These are phyloP conservation scores for Oreotrochilus melanogaster DNA, from an alignment of 2,113 vertebrate species.

Conservation along the genomic window DNA sequence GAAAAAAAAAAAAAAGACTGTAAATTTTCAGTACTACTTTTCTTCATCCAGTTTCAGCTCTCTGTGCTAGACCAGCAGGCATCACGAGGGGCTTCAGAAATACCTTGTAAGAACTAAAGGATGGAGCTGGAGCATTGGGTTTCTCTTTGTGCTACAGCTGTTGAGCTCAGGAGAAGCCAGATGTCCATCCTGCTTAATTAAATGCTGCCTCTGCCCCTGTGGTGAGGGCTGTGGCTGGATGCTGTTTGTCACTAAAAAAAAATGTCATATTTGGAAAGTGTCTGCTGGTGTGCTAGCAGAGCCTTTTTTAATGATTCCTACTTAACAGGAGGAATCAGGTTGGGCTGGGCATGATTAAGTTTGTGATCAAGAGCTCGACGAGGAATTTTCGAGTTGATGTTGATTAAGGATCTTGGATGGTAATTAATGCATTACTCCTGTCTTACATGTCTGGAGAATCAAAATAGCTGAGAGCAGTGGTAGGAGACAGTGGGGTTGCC, in stretches of 20 bases:
- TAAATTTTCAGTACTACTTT: not conserved
- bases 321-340: conserved; percentile 48
- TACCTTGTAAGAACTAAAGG: accelerated
- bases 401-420: conserved; percentile 57
- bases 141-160: not conserved
- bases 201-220: not conserved
- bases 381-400: conserved; percentile 44
- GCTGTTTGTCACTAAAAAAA: not conserved
- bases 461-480: not conserved
- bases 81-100: not conserved
- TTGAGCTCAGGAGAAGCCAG: not conserved
- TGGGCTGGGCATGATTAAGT: conserved; percentile 60
- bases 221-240: not conserved
- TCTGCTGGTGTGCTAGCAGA: conserved; percentile 11
- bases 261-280: not conserved
- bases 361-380: conserved; percentile 56
- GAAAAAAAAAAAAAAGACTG: not conserved
- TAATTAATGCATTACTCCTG: conserved; percentile 53
- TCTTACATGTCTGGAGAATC: conserved; percentile 47
- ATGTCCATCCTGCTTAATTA: not conserved
- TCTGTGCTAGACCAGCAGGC: not conserved
- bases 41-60: not conserved
- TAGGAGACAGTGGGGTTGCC: not conserved
- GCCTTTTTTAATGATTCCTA: conserved; percentile 37
- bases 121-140: not conserved